Percentiles rank a stretch among this genome's conserved stretches.
Evolutionary conservation across 37 sponge, comb jelly and placozoan genomes (phyloP).

Genomic region (Chondrosia reniformis): DNA sequence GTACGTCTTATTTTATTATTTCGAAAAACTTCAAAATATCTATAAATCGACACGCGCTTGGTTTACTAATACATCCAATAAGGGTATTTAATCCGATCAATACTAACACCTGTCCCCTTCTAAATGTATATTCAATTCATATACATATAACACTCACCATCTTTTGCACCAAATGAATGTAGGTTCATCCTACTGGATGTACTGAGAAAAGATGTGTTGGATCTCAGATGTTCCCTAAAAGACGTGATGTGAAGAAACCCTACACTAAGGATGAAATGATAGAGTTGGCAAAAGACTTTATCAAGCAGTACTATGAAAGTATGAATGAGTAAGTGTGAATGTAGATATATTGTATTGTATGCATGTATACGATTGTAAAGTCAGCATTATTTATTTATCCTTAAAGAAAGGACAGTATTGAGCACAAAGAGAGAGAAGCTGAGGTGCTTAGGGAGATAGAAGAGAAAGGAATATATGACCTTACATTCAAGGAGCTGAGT

Average conservation of each 20-base stretch:
- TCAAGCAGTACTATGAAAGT: conserved; percentile 53
- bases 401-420: conserved; percentile 33
- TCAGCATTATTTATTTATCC: no score
- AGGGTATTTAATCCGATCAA: no score
- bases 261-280: conserved; percentile 46
- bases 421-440: conserved; percentile 20
- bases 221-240: conserved; percentile 49
- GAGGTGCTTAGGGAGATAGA: conserved; percentile 54
- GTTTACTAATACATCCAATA: no score
- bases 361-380: no score
- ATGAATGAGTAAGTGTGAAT: conserved; percentile 40
- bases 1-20: no score
- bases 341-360: not conserved
- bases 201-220: conserved; percentile 34
- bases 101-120: no score
- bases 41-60: no score
- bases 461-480: conserved; percentile 53
- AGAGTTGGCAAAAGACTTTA: conserved; percentile 51
- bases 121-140: no score
- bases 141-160: no score
- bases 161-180: no score
- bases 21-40: no score
- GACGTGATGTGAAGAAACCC: conserved; percentile 16
- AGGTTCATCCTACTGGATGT: conserved; percentile 58
- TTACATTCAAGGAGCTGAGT: conserved; percentile 74